Base-by-base conservation (phyloP, 2,797 vertebrate genomes). In the Gallinago nigripennis region DNA sequence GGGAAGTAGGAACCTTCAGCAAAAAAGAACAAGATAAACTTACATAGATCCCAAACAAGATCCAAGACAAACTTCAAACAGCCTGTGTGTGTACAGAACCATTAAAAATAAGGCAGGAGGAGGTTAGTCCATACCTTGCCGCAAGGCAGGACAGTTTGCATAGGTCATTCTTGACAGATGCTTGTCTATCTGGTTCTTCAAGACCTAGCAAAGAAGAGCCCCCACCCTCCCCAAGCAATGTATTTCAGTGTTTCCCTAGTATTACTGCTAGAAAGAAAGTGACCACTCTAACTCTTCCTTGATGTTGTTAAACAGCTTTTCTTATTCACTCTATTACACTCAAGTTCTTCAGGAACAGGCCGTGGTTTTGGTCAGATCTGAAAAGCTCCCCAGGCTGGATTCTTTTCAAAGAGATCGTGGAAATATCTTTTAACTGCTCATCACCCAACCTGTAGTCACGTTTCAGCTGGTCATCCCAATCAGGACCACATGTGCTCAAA, bases 41-140 rank as follows among this genome's bases (percentile, higher is more conserved):
- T 61, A 72, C 31, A 72, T 1, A 95, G 95, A 94, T 87, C 54
- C 57, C 79, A 83, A 87, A 91, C 50, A 95, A 97, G 94, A 95
- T 96, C 53, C 61, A 82, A 89, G 69, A 90, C 81, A 94, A 88
- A 92, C 91, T 94, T 95, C 92, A 95, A 95, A 92, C 82, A 89
- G 84, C 24, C 33, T 68, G 11, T 54, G 45, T 91, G 75, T 81
- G 71, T 72, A 63, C 39, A 88, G 80, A 88, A 56, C 82, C 93
- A 93, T 56, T 63, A 88, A 84, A 94, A 88, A 60, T 19, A 31
- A 84, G 39, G 77, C n/a, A 48, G 12, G 15, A 69, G 82, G 43
- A 88, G 73, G 37, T 25, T 43, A 70, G 66, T 51, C 82, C 83
- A 45, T 64, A 60, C 83, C 80, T 97, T 88, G 94, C 96, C 20